Percentiles rank a stretch among this genome's conserved stretches.
phyloP scores from a whole-genome alignment of 2,797 vertebrate genomes.

The Iguana delicatissima region DNA sequence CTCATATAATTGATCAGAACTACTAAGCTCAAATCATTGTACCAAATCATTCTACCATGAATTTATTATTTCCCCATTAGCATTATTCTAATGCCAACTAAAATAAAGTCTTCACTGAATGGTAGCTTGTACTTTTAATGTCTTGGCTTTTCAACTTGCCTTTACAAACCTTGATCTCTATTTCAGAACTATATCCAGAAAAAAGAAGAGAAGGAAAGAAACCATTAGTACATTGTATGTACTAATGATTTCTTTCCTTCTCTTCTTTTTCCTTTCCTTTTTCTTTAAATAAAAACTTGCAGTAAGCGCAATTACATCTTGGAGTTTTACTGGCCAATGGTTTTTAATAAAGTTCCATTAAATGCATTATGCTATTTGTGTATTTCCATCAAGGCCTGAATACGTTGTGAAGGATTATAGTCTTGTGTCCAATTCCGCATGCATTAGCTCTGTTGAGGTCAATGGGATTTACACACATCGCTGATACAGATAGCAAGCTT shows the following conservation, averaged over 20 bases:
- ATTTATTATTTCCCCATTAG: neutral
- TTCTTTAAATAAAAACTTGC: neutral
- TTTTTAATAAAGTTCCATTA: constrained; percentile 8
- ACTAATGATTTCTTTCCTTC: constrained; percentile 19
- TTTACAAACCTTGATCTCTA: constrained; percentile 23
- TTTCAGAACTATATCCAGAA: neutral
- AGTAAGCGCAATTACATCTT: constrained; percentile 18
- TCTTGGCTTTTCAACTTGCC: neutral
- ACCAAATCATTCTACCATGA: too few species aligned
- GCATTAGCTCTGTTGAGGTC: neutral
- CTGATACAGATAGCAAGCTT: too few species aligned
- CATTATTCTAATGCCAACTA: constrained; percentile 31
- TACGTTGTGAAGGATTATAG: neutral
- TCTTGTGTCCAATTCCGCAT: neutral
- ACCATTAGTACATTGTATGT: neutral
- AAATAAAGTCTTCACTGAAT: constrained; percentile 60
- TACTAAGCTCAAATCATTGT: too few species aligned
- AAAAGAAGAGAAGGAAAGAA: too few species aligned
- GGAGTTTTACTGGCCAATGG: neutral
- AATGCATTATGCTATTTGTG: neutral
- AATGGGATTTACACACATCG: neutral
- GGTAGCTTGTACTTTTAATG: constrained; percentile 37
- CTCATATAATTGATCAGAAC: too few species aligned
- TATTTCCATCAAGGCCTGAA: constrained; percentile 1
- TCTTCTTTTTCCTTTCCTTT: too few species aligned